Conservation (phyloP, 2,113 vertebrate species). For the Hoplias malabaricus region DNA sequence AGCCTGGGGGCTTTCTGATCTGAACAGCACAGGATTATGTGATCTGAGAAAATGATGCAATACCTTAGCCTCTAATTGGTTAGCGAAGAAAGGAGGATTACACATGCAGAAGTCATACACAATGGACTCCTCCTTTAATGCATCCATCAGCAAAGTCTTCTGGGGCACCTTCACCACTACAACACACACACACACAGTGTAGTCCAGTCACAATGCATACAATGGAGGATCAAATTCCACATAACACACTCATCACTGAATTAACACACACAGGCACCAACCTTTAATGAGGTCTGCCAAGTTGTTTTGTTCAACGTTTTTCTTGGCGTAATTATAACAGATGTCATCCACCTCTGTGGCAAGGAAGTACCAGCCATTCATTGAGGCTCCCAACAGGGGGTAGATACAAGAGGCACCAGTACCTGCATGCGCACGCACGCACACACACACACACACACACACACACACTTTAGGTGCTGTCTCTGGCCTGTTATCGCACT, state of each 20-base stretch:
- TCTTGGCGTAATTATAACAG: conserved; percentile 96
- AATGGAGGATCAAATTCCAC: background rate
- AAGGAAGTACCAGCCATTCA: conserved; percentile 98
- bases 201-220: background rate
- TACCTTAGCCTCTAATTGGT: conserved; percentile 94
- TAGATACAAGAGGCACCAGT: conserved; percentile 98
- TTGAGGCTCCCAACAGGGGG: conserved; percentile 91
- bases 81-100: conserved; percentile 97
- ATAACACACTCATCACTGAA: background rate
- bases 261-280: conserved; percentile 51
- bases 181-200: conserved; percentile 14
- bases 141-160: conserved; percentile 97
- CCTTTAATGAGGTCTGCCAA: conserved; percentile 96
- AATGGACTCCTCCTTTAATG: conserved; percentile 94
- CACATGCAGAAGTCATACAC: conserved; percentile 99
- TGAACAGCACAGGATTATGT: background rate
- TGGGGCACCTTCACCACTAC: conserved; percentile 97
- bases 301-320: conserved; percentile 95
- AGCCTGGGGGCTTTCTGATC: background rate
- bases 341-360: conserved; percentile 98
- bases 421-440: conserved; percentile 69
- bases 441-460: conserved; percentile 6
- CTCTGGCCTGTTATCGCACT: background rate
- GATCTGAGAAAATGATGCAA: background rate
- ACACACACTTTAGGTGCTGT: background rate